Evolutionary conservation across 2,113 vertebrate genomes (phyloP).

Genomic region (Amblyopsis rosae): DNA sequence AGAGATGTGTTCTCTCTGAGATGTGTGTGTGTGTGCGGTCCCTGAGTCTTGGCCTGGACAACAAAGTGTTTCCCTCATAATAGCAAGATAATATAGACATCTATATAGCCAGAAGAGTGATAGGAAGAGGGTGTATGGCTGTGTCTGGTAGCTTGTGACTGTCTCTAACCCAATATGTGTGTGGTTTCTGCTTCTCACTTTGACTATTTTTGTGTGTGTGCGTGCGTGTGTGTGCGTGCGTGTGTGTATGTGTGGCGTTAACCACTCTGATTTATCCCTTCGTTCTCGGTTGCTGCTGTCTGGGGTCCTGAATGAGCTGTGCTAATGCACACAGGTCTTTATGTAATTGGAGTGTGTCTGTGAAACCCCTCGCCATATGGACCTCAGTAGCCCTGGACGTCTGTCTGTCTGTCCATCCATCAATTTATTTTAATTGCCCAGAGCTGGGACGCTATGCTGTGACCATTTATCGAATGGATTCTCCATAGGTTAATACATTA

Average conservation of each 20-base stretch:
- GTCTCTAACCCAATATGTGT: background rate
- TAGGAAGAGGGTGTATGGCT: constrained; percentile 24
- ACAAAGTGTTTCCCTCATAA: constrained; percentile 37
- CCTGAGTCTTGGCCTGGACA: constrained; percentile 34
- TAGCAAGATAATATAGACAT: constrained; percentile 44
- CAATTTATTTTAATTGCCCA: constrained; percentile 72
- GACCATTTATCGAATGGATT: constrained; percentile 51
- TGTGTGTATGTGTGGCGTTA: constrained; percentile 30
- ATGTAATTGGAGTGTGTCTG: constrained; percentile 72
- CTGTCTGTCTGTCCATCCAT: constrained; percentile 61
- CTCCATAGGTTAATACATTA: constrained; percentile 71
- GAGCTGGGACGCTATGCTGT: constrained; percentile 38
- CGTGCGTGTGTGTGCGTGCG: background rate
- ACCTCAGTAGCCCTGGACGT: constrained; percentile 55
- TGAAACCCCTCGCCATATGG: constrained; percentile 69
- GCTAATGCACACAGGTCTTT: constrained; percentile 73
- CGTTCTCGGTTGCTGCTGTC: constrained; percentile 53
- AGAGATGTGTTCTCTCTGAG: constrained; percentile 15
- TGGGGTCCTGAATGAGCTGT: constrained; percentile 52
- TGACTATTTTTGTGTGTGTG: background rate
- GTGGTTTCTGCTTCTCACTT: constrained; percentile 11
- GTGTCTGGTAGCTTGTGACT: background rate
- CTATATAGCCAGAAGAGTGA: constrained; percentile 20
- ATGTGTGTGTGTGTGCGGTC: constrained; percentile 24
- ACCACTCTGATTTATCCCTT: constrained; percentile 61